phyloP scores from a whole-genome alignment of 2,888 invertebrate genomes.

The Lacanobia oleracea region DNA sequence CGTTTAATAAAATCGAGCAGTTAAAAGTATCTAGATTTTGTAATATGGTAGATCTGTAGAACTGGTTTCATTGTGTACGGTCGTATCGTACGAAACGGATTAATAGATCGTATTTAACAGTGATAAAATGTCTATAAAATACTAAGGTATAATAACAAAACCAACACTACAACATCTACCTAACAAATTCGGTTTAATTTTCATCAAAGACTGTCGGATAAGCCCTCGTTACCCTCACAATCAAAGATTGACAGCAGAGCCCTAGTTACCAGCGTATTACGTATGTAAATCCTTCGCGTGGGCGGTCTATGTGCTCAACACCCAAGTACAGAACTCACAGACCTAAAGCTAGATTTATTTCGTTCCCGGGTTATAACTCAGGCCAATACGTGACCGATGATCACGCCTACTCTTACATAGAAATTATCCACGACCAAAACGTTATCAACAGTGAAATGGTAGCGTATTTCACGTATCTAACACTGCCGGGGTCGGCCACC shows the following conservation, averaged over 20 bases:
- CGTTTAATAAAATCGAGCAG: constrained; percentile 33
- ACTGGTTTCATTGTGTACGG: neutral
- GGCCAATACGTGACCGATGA: constrained; percentile 88
- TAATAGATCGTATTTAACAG: neutral
- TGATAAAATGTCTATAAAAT: neutral
- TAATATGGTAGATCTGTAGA: neutral
- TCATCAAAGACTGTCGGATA: neutral
- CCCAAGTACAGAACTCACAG: constrained; percentile 55
- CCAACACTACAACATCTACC: neutral
- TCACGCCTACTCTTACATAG: constrained; percentile 83
- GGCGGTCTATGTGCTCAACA: constrained; percentile 79
- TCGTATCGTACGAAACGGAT: neutral
- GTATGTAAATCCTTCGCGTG: constrained; percentile 73
- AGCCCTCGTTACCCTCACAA: constrained; percentile 27
- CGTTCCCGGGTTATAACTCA: constrained; percentile 85
- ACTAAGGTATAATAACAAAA: neutral
- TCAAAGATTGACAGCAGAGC: constrained; percentile 56
- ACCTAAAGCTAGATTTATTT: constrained; percentile 83
- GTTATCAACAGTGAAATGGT: constrained; percentile 83
- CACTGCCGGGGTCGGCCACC: constrained; percentile 80
- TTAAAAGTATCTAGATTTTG: constrained; percentile 29
- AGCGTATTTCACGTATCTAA: constrained; percentile 80
- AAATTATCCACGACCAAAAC: constrained; percentile 76
- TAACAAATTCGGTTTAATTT: neutral
- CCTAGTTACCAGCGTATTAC: constrained; percentile 61